Base-by-base conservation (phyloP, 2,797 vertebrate genomes). In the Spondyliosoma cantharus region DNA sequence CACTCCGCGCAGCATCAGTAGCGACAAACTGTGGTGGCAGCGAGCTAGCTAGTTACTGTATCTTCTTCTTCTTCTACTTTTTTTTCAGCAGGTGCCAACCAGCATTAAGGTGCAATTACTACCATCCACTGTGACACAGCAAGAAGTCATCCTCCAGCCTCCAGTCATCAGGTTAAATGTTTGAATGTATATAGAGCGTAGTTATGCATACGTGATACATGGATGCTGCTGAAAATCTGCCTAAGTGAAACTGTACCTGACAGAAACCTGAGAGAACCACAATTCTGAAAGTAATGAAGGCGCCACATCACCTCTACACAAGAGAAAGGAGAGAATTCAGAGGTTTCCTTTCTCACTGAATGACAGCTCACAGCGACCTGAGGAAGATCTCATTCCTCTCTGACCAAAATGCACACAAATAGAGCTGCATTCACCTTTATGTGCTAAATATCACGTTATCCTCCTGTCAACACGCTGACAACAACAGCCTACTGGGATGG, bases 351-450 rank as follows among this genome's bases (percentile, higher is more conserved):
- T 52, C 22, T 73, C 37, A 14, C 37, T 5, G 42, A 42, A 29
- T 27, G 17, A 24, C 9, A 65, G 56, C 3, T 67, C 73, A 72
- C 63, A 63, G 45, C 49, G 46, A 80, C 57, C 27, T 62, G 52
- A 67, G 24, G 20, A 60, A 70, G 43, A 32, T 49, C 60, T 49
- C n/a, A 2, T 59, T 60, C 25, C 56, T 29, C 29, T 29, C 43
- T 49, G 0, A 24, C 20, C 16, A 42, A 72, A 64, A 76, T 24
- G 58, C 13, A 49, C 17, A 66, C 61, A 64, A n/a, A 68, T 19
- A 25, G 15, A 66, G 17, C 52, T 22, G 48, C 16, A 4, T 37
- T 49, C 42, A 45, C n/a, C 17, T 63, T 22, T 3, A 37, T 24
- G 20, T 25, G 37, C 66, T 11, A 53, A 25, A 45, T 61, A 74